Evolutionary conservation across 2,797 vertebrate genomes (phyloP).

Genomic region (Crypturellus tataupa): DNA sequence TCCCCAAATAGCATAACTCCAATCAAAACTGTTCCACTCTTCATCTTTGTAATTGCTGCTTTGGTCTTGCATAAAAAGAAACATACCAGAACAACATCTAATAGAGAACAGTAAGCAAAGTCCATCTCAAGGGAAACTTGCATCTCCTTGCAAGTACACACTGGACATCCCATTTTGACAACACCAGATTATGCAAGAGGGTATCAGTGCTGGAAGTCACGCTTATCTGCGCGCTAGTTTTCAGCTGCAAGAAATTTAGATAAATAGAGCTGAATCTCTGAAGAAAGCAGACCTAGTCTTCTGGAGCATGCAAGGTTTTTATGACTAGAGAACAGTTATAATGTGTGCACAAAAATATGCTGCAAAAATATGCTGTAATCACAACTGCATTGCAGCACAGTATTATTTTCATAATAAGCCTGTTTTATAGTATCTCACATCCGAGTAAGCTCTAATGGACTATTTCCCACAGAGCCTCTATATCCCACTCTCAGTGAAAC

Average conservation of each 20-base stretch:
- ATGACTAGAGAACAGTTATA: background rate
- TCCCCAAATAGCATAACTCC: background rate
- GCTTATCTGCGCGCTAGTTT: background rate
- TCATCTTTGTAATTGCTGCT: background rate
- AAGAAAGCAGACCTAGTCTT: background rate
- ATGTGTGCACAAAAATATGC: background rate
- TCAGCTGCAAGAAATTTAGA: background rate
- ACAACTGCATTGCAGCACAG: background rate
- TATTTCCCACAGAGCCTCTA: background rate
- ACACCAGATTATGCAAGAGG: background rate
- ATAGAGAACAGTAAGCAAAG: slow-evolving; percentile 7
- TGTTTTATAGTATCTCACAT: background rate
- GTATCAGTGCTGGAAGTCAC: background rate
- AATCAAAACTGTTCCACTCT: background rate
- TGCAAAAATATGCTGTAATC: background rate
- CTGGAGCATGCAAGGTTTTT: background rate
- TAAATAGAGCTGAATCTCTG: background rate
- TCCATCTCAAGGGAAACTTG: background rate
- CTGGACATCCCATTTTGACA: background rate
- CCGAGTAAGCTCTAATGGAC: background rate
- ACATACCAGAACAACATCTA: background rate
- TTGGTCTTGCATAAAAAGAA: slow-evolving; percentile 42
- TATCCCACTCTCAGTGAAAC: background rate
- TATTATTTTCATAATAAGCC: background rate
- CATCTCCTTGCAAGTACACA: background rate